Evolutionary conservation across 2,113 vertebrate genomes (phyloP).

Genomic region (Salminus brasiliensis): DNA sequence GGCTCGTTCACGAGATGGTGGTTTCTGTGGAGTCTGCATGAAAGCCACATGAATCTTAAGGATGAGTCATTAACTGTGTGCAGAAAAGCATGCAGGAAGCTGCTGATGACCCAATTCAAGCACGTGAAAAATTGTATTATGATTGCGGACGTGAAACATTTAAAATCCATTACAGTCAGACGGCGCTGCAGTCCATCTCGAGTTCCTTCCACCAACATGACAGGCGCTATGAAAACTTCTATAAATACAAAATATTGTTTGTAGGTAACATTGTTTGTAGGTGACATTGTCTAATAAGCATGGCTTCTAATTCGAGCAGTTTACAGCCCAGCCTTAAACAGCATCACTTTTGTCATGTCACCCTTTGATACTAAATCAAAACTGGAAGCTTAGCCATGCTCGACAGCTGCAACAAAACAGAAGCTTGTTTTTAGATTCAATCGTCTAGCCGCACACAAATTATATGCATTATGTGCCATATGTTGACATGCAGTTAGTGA

Average conservation of each 20-base stretch:
- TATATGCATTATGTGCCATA: neutral
- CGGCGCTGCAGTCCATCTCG: neutral
- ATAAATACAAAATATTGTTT: neutral
- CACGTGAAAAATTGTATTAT: neutral
- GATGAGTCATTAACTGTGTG: constrained; percentile 12
- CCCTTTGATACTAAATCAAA: neutral
- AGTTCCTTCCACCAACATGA: neutral
- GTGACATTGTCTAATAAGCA: neutral
- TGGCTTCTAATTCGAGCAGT: neutral
- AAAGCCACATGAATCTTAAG: constrained; percentile 38
- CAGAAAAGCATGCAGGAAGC: neutral
- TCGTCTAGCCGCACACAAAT: neutral
- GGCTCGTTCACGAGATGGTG: constrained; percentile 35
- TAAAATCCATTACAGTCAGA: neutral
- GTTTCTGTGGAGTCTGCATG: constrained; percentile 11
- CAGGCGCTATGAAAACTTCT: neutral
- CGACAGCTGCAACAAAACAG: neutral
- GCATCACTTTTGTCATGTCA: neutral
- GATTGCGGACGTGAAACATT: neutral
- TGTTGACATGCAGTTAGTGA: neutral
- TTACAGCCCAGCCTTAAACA: neutral
- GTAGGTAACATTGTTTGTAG: neutral
- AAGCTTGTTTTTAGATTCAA: neutral
- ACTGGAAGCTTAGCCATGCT: neutral
- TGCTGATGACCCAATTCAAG: constrained; percentile 6